phyloP scores from a whole-genome alignment of 2,113 vertebrate genomes.

The Apodemus speciosus region DNA sequence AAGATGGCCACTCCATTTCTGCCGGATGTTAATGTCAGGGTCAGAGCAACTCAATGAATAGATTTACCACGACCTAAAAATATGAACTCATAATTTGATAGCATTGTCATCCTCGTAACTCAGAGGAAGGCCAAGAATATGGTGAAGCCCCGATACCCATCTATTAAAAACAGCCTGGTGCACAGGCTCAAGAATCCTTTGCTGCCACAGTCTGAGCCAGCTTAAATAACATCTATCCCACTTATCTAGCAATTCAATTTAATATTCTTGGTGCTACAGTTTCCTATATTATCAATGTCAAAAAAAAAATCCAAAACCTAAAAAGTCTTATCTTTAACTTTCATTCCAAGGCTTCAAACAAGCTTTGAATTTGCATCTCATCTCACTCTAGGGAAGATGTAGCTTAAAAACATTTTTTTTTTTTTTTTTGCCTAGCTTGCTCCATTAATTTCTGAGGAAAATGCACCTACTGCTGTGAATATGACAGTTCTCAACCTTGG shows the following conservation, averaged over 20 bases:
- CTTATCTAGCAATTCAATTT: conserved; percentile 82
- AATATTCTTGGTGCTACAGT: conserved; percentile 78
- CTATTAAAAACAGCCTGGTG: background rate
- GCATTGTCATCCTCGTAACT: conserved; percentile 16
- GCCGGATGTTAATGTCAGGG: conserved; percentile 33
- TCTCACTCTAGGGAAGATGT: conserved; percentile 90
- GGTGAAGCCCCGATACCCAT: background rate
- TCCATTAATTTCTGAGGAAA: conserved; percentile 91
- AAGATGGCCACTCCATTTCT: background rate
- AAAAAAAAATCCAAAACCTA: conserved; percentile 68
- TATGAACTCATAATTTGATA: background rate
- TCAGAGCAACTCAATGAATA: background rate
- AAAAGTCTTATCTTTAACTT: conserved; percentile 89
- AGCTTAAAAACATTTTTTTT: conserved; percentile 88
- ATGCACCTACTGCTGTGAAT: conserved; percentile 89
- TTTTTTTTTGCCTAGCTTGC: conserved; percentile 86
- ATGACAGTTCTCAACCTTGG: conserved; percentile 91
- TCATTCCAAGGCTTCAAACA: conserved; percentile 89
- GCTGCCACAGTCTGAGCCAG: conserved; percentile 53
- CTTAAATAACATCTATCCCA: conserved; percentile 75
- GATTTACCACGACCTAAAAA: conserved; percentile 17
- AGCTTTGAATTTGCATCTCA: conserved; percentile 92
- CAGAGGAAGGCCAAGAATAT: background rate
- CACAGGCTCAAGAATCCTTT: conserved; percentile 44
- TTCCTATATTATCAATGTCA: conserved; percentile 88